Conservation (phyloP, 2,888 invertebrate species). For the Ophion slaviceki region DNA sequence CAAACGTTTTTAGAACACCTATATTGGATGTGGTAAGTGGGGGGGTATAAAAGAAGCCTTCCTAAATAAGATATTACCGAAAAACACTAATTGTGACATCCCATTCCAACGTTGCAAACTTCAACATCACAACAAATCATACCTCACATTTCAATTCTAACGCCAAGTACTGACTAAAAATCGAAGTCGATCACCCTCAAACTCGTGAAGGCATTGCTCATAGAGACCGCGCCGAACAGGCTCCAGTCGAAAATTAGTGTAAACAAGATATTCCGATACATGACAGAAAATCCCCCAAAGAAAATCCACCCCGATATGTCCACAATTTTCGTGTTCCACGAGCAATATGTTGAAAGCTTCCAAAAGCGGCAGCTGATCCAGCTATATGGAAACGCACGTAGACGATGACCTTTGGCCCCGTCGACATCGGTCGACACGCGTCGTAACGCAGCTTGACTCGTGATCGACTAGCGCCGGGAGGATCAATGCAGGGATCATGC, state of each 20-base stretch:
- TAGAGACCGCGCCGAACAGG: not conserved
- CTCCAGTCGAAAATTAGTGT: not conserved
- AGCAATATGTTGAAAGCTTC: constrained; percentile 44
- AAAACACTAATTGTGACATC: not conserved
- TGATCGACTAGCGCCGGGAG: constrained; percentile 50
- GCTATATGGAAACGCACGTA: constrained; percentile 12
- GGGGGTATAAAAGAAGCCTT: too few relatives aligned
- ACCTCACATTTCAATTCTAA: too few relatives aligned
- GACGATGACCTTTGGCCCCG: constrained; percentile 50
- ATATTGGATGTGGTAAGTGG: too few relatives aligned
- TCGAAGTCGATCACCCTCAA: not conserved
- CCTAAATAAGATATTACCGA: not conserved
- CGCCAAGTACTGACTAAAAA: too few relatives aligned
- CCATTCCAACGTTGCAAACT: not conserved
- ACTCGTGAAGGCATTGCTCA: not conserved
- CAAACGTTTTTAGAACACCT: too few relatives aligned
- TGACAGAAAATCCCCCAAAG: not conserved
- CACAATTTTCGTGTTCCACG: constrained; percentile 13
- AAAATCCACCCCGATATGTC: constrained; percentile 23
- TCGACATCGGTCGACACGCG: constrained; percentile 52
- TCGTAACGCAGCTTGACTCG: constrained; percentile 57
- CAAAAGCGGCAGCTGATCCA: constrained; percentile 54
- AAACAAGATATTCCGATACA: not conserved
- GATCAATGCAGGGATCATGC: constrained; percentile 34
- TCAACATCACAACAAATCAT: not conserved